Evolutionary conservation across 2,797 vertebrate genomes (phyloP), one percentile per base, ranked within the genome.

Genomic region (Tiaroga cobitis): DNA sequence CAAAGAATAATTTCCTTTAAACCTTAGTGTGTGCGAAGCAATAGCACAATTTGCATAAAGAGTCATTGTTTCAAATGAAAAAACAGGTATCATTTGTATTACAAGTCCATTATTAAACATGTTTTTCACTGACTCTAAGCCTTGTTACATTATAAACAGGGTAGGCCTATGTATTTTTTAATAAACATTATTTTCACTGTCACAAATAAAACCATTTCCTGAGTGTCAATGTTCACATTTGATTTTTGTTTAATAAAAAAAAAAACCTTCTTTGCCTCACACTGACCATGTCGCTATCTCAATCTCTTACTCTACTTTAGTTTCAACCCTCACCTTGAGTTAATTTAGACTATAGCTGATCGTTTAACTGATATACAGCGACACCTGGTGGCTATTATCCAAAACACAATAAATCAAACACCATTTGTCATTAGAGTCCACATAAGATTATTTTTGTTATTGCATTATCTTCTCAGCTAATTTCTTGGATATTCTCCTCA

Each of bases 401-500:
- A 61, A 61, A 78, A 41, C 15, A 26, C 54, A 78, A 15, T 37
- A 61, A 61, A 19, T 24, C 32, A 1, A 76, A 73, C 16, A 29
- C n/a, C 70, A 49, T 16, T 10, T 21, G 54, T 73, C 41, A 32
- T 37, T 54, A 59, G 19, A 54, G 54, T 63, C 41, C 65, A 70
- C 13, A 46, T 3, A 41, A 8, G 49, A 68, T 18, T 29, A 1
- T 34, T 70, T 61, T 21, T 24, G 39, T n/a, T 61, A 46, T 32
- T 67, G 39, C 4, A 67, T 59, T 32, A 2, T 74, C 21, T 29
- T 2, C 65, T 85, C 34, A 82, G 37, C 37, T 32, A 16, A 89
- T 0, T 3, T 89, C 86, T 2, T 89, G 11, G 76, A 94, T 5
- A 2, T 93, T 37, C 24, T 91, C 92, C 5, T 92, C 86, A 24